phyloP scores from a whole-genome alignment of 2,113 vertebrate genomes.

The Eulemur rufifrons region DNA sequence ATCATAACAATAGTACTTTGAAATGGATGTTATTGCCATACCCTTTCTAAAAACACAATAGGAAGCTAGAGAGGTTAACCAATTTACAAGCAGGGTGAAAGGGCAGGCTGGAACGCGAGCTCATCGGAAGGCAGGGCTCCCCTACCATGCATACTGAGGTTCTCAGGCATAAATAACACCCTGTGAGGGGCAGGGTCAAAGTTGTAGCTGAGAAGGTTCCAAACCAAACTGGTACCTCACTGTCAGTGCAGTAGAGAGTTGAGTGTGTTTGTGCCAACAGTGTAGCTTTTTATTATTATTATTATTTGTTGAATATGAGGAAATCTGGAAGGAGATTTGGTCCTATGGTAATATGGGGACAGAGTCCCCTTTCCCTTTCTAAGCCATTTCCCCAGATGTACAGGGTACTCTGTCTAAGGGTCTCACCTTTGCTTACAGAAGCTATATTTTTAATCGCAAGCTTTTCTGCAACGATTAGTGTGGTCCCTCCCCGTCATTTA shows the following conservation, averaged over 20 bases:
- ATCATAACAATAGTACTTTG: background rate
- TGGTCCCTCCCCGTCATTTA: background rate
- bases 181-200: too few species aligned
- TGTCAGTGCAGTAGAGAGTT: background rate
- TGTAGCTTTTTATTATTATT: background rate
- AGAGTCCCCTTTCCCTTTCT: background rate
- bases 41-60: background rate
- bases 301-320: background rate
- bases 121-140: background rate
- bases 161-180: background rate
- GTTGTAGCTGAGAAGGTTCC: background rate
- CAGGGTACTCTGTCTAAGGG: background rate
- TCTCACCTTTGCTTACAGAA: background rate
- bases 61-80: background rate
- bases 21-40: background rate
- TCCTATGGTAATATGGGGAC: background rate
- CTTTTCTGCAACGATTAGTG: background rate
- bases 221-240: background rate
- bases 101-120: background rate
- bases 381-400: background rate
- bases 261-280: background rate
- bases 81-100: background rate
- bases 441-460: background rate
- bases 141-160: rapidly evolving
- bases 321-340: background rate